These are phyloP conservation scores for Zeuzera pyrina DNA, from an alignment of 2,888 invertebrate genomes.

Conservation along the genomic window DNA sequence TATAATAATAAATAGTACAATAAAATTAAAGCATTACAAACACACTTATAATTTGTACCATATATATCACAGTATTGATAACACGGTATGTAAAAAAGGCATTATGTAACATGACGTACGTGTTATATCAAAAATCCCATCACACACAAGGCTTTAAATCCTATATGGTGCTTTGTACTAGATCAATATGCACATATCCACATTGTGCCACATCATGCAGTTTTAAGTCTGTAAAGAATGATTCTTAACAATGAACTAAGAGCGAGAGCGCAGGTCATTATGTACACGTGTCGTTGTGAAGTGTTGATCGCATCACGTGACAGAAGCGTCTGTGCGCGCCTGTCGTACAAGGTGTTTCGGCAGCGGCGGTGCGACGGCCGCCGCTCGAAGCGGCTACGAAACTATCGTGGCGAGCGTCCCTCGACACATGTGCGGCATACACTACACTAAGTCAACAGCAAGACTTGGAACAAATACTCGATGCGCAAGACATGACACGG, in stretches of 20 bases:
- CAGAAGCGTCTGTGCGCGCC: conserved; percentile 59
- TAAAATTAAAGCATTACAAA: too few relatives aligned
- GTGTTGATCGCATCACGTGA: conserved; percentile 40
- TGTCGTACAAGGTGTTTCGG: conserved; percentile 64
- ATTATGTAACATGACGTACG: neutral
- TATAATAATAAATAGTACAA: too few relatives aligned
- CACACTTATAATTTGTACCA: too few relatives aligned
- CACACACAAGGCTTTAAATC: conserved; percentile 44
- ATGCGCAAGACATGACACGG: conserved; percentile 59
- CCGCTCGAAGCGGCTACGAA: conserved; percentile 61
- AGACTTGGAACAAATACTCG: conserved; percentile 62
- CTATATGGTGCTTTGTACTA: conserved; percentile 46
- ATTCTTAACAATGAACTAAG: conserved; percentile 55
- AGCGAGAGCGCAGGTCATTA: conserved; percentile 49
- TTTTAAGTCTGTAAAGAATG: conserved; percentile 37
- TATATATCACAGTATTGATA: too few relatives aligned
- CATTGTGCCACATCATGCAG: conserved; percentile 62
- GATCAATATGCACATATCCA: conserved; percentile 51
- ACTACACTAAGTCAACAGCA: conserved; percentile 69
- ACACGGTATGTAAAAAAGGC: neutral
- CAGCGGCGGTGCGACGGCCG: conserved; percentile 42
- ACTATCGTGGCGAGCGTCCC: conserved; percentile 51
- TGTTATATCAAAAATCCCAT: conserved; percentile 22
- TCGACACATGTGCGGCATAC: conserved; percentile 61
- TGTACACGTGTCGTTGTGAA: conserved; percentile 56